Base-by-base conservation (phyloP, 1,140 invertebrate genomes). In the Propsilocerus akamusi region DNA sequence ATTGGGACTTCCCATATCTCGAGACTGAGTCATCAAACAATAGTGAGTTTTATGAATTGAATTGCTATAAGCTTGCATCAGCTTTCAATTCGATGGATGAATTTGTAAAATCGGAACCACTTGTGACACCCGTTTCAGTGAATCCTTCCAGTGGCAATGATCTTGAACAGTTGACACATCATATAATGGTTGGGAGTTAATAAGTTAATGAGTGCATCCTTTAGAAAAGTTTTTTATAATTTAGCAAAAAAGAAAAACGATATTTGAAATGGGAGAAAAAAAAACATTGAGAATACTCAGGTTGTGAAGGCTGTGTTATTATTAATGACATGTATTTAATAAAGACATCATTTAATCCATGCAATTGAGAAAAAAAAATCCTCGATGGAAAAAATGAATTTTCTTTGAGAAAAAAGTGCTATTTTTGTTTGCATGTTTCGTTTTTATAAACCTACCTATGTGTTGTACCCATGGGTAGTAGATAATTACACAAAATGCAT, bases 281-380 rank as follows among this genome's bases (percentile, higher is more conserved):
- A 41, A 20, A 41, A 41, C 11, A n/a, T 20, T n/a, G n/a, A 17
- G 34, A 41, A 41, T 41, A 41, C 34, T 41, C 34, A 41, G 34
- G 34, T 41, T 41, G 34, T 41, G 34, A 41, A 41, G 34, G 34
- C 34, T 41, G 34, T 41, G 34, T 41, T 41, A 41, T 41, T 17
- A 20, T 8, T 30, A 17, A 41, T 8, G 22, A 41, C 22, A 20
- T 20, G 34, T 41, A 8, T 41, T 41, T 41, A n/a, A n/a, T n/a
- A n/a, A n/a, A n/a, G n/a, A n/a, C n/a, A n/a, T n/a, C n/a, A n/a
- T n/a, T n/a, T n/a, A n/a, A n/a, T n/a, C n/a, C n/a, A n/a, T n/a
- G n/a, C n/a, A n/a, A n/a, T n/a, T n/a, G n/a, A n/a, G n/a, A n/a
- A n/a, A n/a, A n/a, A n/a, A n/a, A n/a, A n/a, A n/a, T n/a, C n/a